Percentiles rank a stretch among this genome's conserved stretches.
Conservation (phyloP, 2,888 invertebrate genomes). For the Clitarchus hookeri region DNA sequence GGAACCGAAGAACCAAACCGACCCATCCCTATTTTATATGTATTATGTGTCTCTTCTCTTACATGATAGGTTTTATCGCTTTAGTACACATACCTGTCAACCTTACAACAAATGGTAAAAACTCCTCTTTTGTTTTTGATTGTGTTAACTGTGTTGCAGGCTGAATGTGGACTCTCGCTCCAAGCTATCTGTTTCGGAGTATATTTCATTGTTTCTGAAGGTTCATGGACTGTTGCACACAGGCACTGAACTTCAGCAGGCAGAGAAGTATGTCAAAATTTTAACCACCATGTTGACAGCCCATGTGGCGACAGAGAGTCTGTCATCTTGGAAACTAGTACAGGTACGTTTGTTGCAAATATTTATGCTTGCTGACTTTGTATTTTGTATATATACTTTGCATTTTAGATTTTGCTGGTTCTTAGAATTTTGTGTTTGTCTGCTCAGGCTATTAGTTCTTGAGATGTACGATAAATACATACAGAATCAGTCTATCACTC, state of each 20-base stretch:
- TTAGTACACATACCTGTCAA: too few relatives aligned
- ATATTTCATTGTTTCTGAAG: slow-evolving; percentile 64
- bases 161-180: slow-evolving; percentile 58
- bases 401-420: too few relatives aligned
- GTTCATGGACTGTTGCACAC: slow-evolving; percentile 64
- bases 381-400: too few relatives aligned
- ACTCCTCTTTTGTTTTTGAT: not conserved
- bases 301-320: slow-evolving; percentile 77
- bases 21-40: too few relatives aligned
- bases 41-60: too few relatives aligned
- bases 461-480: too few relatives aligned
- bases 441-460: too few relatives aligned
- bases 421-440: too few relatives aligned
- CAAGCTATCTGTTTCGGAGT: slow-evolving; percentile 65
- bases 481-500: too few relatives aligned
- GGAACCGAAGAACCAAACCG: too few relatives aligned
- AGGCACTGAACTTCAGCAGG: slow-evolving; percentile 62
- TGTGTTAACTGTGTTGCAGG: slow-evolving; percentile 47
- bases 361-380: not conserved
- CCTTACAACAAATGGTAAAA: too few relatives aligned
- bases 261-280: slow-evolving; percentile 64
- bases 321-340: slow-evolving; percentile 73
- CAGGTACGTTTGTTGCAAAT: slow-evolving; percentile 55
- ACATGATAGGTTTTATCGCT: too few relatives aligned
- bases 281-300: slow-evolving; percentile 74